phyloP scores from a whole-genome alignment of 2,888 invertebrate species.

The Diarsia rubi region DNA sequence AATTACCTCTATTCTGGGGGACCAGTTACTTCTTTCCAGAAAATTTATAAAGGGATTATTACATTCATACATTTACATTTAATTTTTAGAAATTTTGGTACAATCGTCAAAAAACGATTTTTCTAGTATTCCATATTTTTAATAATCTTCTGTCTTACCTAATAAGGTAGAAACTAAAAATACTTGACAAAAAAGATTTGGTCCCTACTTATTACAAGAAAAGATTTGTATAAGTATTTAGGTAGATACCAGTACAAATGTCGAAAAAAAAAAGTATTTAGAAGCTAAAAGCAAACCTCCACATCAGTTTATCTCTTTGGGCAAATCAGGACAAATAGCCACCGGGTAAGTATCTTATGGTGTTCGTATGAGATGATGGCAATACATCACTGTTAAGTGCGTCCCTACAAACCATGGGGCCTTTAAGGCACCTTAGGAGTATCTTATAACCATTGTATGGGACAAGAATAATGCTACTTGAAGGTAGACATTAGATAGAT shows the following conservation, averaged over 20 bases:
- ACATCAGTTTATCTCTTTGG: conserved; percentile 50
- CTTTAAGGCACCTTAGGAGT: conserved; percentile 38
- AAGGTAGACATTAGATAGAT: conserved; percentile 2
- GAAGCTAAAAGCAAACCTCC: conserved; percentile 39
- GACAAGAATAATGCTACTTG: conserved; percentile 35
- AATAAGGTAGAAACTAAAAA: not conserved
- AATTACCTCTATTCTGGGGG: not conserved
- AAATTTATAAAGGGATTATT: not conserved
- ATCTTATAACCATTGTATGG: conserved; percentile 37
- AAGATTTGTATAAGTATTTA: too few relatives aligned
- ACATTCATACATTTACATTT: too few relatives aligned
- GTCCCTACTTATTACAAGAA: not conserved
- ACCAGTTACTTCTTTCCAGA: not conserved
- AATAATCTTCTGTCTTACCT: too few relatives aligned
- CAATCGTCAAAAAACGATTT: not conserved
- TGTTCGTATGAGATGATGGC: conserved; percentile 51
- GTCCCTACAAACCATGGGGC: conserved; percentile 27
- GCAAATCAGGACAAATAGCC: conserved; percentile 55
- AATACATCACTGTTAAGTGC: conserved; percentile 49
- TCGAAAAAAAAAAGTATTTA: not conserved
- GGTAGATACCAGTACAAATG: too few relatives aligned
- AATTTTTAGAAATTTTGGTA: too few relatives aligned
- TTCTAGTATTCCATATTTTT: too few relatives aligned
- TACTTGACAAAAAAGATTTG: not conserved
- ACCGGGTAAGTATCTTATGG: conserved; percentile 54